Conservation (phyloP, 2,888 invertebrate species). For the Brachypterus glaber region DNA sequence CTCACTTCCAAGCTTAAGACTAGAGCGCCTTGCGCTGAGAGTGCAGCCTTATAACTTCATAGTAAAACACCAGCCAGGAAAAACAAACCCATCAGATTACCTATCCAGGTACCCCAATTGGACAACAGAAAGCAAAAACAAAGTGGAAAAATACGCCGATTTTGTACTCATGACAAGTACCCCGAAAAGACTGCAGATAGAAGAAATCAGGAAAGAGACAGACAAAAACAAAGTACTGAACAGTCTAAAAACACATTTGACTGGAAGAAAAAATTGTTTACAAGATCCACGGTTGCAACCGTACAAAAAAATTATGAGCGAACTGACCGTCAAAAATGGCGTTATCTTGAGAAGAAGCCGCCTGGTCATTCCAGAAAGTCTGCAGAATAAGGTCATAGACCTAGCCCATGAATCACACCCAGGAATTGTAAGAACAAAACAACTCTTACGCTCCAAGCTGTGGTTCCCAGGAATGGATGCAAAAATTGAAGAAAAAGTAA, state of each 20-base stretch:
- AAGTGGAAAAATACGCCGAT: constrained; percentile 4
- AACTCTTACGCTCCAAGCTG: constrained; percentile 16
- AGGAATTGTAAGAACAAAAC: constrained; percentile 15
- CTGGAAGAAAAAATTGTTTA: background rate
- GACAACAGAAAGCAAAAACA: background rate
- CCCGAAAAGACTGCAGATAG: constrained; percentile 2
- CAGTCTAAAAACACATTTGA: background rate
- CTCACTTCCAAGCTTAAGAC: constrained; percentile 8
- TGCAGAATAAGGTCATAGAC: constrained; percentile 10
- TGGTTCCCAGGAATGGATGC: constrained; percentile 16
- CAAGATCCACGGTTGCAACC: constrained; percentile 3
- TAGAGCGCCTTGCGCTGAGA: constrained; percentile 6
- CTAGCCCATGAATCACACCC: constrained; percentile 17
- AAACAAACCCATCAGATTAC: constrained; percentile 7
- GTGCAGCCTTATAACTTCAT: constrained; percentile 8
- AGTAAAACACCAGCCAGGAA: constrained; percentile 4
- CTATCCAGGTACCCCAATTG: constrained; percentile 7
- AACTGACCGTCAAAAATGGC: constrained; percentile 7
- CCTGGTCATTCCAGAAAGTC: constrained; percentile 2
- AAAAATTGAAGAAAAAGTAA: constrained; percentile 3
- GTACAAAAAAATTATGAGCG: constrained; percentile 6
- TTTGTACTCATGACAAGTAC: constrained; percentile 1
- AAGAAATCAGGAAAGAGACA: constrained; percentile 5
- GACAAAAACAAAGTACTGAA: background rate
- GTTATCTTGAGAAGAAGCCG: constrained; percentile 7